These are phyloP conservation scores for Anarhynchus alexandrinus DNA, from an alignment of 2,113 vertebrate genomes.

Conservation along the genomic window DNA sequence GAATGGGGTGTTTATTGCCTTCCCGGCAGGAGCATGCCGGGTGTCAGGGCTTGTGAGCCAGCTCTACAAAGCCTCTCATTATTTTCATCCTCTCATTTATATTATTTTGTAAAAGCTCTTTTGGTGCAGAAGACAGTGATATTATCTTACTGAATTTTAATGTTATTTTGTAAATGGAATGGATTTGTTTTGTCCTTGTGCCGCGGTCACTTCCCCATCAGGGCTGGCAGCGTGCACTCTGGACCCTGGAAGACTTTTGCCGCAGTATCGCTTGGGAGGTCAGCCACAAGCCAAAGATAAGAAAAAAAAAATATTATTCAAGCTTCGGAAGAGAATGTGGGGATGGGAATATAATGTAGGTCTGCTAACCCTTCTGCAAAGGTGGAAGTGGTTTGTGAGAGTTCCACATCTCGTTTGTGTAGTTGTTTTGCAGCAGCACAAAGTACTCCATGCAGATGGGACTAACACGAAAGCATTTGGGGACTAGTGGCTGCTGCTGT, in stretches of 20 bases:
- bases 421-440: neutral
- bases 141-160: neutral
- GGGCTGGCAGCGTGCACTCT: neutral
- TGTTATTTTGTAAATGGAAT: neutral
- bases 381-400: neutral
- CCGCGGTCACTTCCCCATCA: neutral
- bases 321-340: neutral
- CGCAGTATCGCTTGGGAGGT: neutral
- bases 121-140: neutral
- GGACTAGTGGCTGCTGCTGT: neutral
- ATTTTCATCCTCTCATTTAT: neutral
- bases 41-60: neutral
- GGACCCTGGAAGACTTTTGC: neutral
- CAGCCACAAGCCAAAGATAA: neutral
- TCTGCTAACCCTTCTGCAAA: neutral
- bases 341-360: neutral
- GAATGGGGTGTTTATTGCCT: slow-evolving; percentile 9
- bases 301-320: neutral
- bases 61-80: neutral
- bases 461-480: neutral
- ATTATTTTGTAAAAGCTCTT: neutral
- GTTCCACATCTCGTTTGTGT: neutral
- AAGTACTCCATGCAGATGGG: neutral
- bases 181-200: neutral
- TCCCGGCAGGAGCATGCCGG: neutral